Evolutionary conservation across 2,888 invertebrate genomes (phyloP).

Genomic region (Lasioglossum vierecki): DNA sequence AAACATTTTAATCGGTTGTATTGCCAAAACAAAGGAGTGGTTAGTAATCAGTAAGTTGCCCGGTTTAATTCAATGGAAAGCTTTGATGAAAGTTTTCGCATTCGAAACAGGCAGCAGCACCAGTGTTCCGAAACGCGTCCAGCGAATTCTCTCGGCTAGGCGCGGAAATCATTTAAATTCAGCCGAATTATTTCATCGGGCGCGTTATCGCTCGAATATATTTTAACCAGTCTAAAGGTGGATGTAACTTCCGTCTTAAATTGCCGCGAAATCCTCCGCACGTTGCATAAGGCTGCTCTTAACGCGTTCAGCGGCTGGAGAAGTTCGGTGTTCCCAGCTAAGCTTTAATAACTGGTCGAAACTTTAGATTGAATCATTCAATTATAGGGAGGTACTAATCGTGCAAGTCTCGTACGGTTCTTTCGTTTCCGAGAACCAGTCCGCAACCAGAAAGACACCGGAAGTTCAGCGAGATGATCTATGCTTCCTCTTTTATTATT

Average conservation of each 20-base stretch:
- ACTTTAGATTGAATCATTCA: constrained; percentile 20
- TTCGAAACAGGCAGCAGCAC: background rate
- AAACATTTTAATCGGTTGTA: background rate
- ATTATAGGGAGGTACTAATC: constrained; percentile 14
- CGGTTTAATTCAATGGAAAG: constrained; percentile 7
- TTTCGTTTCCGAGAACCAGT: background rate
- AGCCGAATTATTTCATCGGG: background rate
- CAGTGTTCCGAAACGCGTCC: background rate
- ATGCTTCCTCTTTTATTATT: background rate
- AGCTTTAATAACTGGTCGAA: constrained; percentile 13
- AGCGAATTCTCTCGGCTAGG: background rate
- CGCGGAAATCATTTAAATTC: background rate
- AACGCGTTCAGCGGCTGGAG: background rate
- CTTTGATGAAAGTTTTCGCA: background rate
- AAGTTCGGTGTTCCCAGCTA: constrained; percentile 4
- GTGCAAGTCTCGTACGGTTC: background rate
- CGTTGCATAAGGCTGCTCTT: constrained; percentile 13
- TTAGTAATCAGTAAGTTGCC: background rate
- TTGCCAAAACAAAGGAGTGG: background rate
- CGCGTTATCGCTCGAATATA: background rate
- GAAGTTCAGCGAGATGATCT: background rate
- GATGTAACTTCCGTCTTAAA: constrained; percentile 20
- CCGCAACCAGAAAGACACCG: background rate
- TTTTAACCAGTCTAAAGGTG: background rate
- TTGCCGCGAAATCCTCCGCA: background rate